phyloP scores from a whole-genome alignment of 2,113 vertebrate species.

The Heterotilapia buettikoferi region DNA sequence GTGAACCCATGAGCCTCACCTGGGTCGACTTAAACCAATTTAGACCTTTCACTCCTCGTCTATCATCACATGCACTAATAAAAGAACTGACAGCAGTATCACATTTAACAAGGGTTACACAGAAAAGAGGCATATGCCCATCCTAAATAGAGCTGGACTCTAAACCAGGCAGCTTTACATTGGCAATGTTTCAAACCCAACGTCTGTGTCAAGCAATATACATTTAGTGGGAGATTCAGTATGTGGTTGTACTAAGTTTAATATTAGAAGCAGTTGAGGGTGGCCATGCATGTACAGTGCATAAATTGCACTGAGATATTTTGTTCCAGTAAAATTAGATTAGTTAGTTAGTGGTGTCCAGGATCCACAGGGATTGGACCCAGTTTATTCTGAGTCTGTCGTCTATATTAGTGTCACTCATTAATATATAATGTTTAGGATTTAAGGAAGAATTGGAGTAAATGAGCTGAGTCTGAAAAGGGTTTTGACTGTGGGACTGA shows the following conservation, averaged over 20 bases:
- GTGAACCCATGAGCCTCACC: conserved; percentile 10
- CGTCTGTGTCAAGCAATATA: neutral
- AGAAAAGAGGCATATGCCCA: neutral
- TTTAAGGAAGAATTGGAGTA: neutral
- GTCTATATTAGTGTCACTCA: neutral
- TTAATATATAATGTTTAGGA: neutral
- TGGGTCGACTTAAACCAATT: neutral
- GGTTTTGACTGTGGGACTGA: neutral
- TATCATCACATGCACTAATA: neutral
- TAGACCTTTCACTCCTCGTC: neutral
- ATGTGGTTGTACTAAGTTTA: conserved; percentile 15
- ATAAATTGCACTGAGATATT: neutral
- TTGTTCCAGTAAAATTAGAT: neutral
- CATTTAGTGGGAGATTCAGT: conserved; percentile 1
- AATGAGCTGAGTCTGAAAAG: neutral
- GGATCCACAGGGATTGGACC: conserved; percentile 1
- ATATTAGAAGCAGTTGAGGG: conserved; percentile 1
- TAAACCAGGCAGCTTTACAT: neutral
- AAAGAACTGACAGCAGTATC: neutral
- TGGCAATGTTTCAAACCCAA: conserved; percentile 17
- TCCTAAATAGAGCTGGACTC: neutral
- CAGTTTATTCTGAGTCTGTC: conserved; percentile 23
- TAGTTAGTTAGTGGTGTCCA: conserved; percentile 5
- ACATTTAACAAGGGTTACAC: neutral
- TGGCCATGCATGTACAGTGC: neutral